Evolutionary conservation across 2,113 vertebrate species (phyloP).

Genomic region (Tetrao urogallus): DNA sequence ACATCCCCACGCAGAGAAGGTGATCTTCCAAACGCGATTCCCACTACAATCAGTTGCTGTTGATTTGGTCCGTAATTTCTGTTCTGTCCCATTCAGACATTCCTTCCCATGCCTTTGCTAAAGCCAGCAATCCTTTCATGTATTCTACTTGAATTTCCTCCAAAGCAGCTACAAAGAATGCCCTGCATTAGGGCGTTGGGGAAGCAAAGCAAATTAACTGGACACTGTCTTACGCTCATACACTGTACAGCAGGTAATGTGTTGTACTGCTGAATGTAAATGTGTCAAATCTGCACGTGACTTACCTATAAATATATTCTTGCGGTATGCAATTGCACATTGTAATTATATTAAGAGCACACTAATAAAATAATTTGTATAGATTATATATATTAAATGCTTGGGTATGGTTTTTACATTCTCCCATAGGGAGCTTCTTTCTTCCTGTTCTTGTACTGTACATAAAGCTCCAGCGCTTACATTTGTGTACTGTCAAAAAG

Average conservation of each 20-base stretch:
- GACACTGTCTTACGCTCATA: conserved; percentile 37
- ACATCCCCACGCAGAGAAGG: conserved; percentile 16
- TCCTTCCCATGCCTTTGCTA: conserved; percentile 62
- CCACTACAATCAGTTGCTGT: conserved; percentile 8
- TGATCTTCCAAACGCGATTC: conserved; percentile 1
- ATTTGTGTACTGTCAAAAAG: conserved; percentile 63
- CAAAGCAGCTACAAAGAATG: conserved; percentile 70
- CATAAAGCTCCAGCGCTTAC: conserved; percentile 66
- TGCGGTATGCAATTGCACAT: conserved; percentile 82
- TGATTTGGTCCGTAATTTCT: conserved; percentile 29
- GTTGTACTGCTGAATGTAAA: conserved; percentile 71
- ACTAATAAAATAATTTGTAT: conserved; percentile 86
- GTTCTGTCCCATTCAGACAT: conserved; percentile 28
- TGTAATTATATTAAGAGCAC: conserved; percentile 86
- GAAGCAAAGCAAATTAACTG: conserved; percentile 60
- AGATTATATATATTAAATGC: conserved; percentile 85
- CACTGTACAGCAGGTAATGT: conserved; percentile 56
- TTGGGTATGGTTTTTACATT: conserved; percentile 82
- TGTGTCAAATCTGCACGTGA: conserved; percentile 76
- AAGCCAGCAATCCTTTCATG: conserved; percentile 65
- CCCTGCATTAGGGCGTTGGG: conserved; percentile 58
- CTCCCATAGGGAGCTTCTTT: conserved; percentile 75
- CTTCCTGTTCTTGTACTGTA: conserved; percentile 73
- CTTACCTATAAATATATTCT: conserved; percentile 75
- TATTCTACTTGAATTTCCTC: conserved; percentile 80